phyloP scores from a whole-genome alignment of 1,140 invertebrate genomes.

The Homalodisca vitripennis region DNA sequence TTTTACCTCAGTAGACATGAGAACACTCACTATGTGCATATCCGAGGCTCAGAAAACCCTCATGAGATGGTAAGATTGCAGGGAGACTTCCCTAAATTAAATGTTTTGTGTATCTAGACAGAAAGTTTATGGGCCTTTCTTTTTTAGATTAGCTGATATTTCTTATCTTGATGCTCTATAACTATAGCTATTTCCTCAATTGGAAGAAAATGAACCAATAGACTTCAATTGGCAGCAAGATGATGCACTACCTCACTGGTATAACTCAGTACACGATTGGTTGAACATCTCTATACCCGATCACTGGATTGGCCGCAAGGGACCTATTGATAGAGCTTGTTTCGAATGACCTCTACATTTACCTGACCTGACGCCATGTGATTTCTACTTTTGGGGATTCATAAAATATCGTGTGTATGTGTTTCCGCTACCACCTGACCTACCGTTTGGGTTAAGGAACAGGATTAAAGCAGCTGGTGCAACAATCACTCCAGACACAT shows the following conservation, averaged over 20 bases:
- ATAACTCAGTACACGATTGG: not conserved
- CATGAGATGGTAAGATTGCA: too few species aligned
- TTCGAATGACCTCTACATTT: not conserved
- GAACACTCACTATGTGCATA: too few species aligned
- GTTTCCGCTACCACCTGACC: not conserved
- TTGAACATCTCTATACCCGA: not conserved
- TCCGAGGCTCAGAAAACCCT: too few species aligned
- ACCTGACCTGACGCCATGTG: not conserved
- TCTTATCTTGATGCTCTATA: not conserved
- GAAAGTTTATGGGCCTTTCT: not conserved
- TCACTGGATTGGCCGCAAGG: not conserved
- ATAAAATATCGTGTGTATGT: not conserved
- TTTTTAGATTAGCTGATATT: not conserved
- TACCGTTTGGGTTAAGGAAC: not conserved
- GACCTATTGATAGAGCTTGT: not conserved
- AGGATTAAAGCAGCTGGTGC: not conserved
- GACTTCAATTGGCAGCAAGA: not conserved
- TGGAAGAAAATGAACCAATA: not conserved
- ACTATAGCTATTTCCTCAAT: not conserved
- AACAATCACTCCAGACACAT: not conserved
- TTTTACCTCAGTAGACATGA: not conserved
- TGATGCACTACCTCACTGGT: not conserved
- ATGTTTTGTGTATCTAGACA: not conserved
- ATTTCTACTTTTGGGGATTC: not conserved
- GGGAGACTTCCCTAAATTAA: not conserved